These are phyloP conservation scores for Grus americana DNA, from an alignment of 2,113 vertebrate genomes.

Conservation along the genomic window DNA sequence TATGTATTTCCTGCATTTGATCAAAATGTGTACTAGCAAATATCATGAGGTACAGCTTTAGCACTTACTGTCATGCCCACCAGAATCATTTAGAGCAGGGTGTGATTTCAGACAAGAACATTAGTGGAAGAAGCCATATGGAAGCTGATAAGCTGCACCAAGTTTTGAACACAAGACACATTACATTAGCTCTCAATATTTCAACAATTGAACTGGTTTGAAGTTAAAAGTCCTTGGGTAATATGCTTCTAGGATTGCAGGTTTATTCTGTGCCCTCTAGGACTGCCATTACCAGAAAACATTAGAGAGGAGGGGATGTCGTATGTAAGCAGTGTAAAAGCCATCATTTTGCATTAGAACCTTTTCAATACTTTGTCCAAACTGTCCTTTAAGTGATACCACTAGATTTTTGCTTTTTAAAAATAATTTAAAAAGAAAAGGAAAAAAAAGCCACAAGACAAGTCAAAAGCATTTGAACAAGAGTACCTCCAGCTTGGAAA, in stretches of 20 bases:
- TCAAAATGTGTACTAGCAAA: neutral
- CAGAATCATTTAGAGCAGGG: neutral
- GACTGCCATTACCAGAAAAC: neutral
- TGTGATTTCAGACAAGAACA: neutral
- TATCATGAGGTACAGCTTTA: neutral
- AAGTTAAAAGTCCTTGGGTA: neutral
- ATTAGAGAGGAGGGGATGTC: neutral
- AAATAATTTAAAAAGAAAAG: neutral
- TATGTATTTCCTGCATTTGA: neutral
- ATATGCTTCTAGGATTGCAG: neutral
- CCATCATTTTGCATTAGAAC: neutral
- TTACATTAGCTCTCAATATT: neutral
- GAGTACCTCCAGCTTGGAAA: neutral
- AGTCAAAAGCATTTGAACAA: neutral
- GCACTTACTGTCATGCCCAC: neutral
- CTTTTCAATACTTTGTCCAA: neutral
- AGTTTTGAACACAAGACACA: neutral
- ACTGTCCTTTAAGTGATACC: neutral
- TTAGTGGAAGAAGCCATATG: neutral
- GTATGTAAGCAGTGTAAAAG: neutral
- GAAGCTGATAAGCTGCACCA: neutral
- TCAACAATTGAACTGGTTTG: neutral
- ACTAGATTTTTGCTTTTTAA: neutral
- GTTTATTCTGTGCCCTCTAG: neutral
- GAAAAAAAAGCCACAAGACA: neutral